These are phyloP conservation scores for Echiichthys vipera DNA, from an alignment of 2,797 vertebrate species.

Conservation along the genomic window DNA sequence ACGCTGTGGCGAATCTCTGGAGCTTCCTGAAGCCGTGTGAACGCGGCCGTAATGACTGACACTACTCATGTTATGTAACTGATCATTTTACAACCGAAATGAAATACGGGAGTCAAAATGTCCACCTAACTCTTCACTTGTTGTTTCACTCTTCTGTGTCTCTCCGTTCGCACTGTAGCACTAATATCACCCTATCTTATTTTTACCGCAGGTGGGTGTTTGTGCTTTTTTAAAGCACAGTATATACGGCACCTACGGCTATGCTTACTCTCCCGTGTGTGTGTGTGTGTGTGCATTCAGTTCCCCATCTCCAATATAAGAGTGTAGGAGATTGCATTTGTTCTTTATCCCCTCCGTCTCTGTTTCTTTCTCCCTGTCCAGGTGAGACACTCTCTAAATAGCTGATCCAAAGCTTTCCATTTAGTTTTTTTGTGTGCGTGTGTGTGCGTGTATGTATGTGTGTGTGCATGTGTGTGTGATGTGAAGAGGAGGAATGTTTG, in stretches of 20 bases:
- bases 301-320: constrained; percentile 25
- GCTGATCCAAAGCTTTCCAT: constrained; percentile 4
- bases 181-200: constrained; percentile 47
- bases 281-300: constrained; percentile 31
- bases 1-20: too few species aligned
- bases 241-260: constrained; percentile 37
- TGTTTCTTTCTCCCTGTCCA: constrained; percentile 14
- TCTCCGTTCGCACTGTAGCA: constrained; percentile 27
- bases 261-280: constrained; percentile 27
- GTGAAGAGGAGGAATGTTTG: not conserved
- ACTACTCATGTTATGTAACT: not conserved
- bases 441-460: not conserved
- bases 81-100: too few species aligned
- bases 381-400: constrained; percentile 22
- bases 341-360: not conserved
- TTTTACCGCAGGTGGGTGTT: constrained; percentile 64
- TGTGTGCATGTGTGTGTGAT: not conserved
- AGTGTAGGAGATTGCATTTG: constrained; percentile 50
- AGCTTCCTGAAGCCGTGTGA: too few species aligned
- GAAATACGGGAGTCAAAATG: constrained; percentile 28
- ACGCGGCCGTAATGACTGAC: too few species aligned
- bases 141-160: constrained; percentile 20
- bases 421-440: not conserved
- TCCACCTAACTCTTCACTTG: constrained; percentile 15
- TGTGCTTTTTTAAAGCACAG: constrained; percentile 22